Conservation (phyloP, 2,113 vertebrate species). For the Synodontis membranacea region DNA sequence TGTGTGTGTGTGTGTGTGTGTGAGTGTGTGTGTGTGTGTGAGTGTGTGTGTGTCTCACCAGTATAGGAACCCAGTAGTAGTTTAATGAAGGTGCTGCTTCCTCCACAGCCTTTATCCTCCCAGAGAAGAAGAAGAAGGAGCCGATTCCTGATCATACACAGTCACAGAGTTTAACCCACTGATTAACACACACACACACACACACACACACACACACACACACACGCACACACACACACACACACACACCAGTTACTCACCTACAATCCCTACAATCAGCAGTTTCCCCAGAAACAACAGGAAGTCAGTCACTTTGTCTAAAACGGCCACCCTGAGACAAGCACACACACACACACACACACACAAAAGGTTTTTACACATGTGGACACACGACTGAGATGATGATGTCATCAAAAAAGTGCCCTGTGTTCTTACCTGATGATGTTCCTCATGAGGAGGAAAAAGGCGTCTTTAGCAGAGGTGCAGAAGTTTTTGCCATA, state of each 20-base stretch:
- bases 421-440: slow-evolving; percentile 74
- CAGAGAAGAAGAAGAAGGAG: slow-evolving; percentile 97
- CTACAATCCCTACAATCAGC: slow-evolving; percentile 83
- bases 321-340: slow-evolving; percentile 82
- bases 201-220: not conserved
- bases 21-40: not conserved
- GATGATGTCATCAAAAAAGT: not conserved
- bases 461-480: slow-evolving; percentile 89
- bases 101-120: slow-evolving; percentile 79
- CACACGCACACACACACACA: not conserved
- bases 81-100: slow-evolving; percentile 85
- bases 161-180: not conserved
- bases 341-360: not conserved
- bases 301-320: slow-evolving; percentile 97
- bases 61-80: slow-evolving; percentile 95
- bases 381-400: not conserved
- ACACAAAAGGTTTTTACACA: not conserved
- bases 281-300: slow-evolving; percentile 94
- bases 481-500: slow-evolving; percentile 95
- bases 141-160: slow-evolving; percentile 78
- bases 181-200: not conserved
- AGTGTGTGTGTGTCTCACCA: slow-evolving; percentile 72
- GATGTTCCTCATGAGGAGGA: slow-evolving; percentile 94
- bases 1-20: not conserved
- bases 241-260: slow-evolving; percentile 57